phyloP scores from a whole-genome alignment of 2,113 vertebrate species.

The Hippocampus abdominalis region DNA sequence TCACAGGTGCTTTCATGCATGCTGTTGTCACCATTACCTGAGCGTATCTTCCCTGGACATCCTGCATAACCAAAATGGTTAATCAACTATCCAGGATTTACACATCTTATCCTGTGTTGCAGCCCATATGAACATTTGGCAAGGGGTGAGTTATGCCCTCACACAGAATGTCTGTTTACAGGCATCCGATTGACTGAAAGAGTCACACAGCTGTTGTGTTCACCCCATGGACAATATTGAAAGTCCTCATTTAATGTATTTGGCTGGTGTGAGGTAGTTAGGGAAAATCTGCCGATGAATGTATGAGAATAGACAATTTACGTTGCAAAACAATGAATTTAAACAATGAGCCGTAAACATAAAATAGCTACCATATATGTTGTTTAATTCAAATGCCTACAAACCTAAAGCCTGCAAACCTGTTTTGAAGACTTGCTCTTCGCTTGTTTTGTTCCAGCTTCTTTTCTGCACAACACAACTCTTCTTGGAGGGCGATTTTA shows the following conservation, averaged over 20 bases:
- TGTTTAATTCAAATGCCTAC: conserved; percentile 25
- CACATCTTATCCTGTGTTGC: neutral
- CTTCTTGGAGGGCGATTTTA: conserved; percentile 25
- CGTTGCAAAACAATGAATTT: neutral
- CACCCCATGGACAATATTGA: neutral
- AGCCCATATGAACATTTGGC: neutral
- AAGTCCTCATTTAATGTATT: neutral
- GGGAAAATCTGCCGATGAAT: neutral
- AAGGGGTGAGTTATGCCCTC: neutral
- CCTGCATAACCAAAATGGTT: neutral
- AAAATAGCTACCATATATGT: conserved; percentile 11
- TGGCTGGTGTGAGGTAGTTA: neutral
- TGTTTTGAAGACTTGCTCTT: conserved; percentile 22
- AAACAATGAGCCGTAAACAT: conserved; percentile 17
- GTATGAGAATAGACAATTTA: conserved; percentile 14
- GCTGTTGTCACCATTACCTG: neutral
- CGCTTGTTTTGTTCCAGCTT: conserved; percentile 3
- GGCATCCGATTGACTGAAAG: neutral
- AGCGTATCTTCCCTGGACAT: neutral
- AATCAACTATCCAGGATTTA: neutral
- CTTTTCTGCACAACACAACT: conserved; percentile 42
- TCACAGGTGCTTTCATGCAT: too few relatives aligned
- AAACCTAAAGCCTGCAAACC: conserved; percentile 29
- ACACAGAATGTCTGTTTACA: neutral
- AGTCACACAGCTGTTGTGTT: neutral